Percentiles rank a stretch among this genome's conserved stretches.
These are phyloP conservation scores for Gari tellinella DNA, from an alignment of 2,888 invertebrate genomes.

Conservation along the genomic window DNA sequence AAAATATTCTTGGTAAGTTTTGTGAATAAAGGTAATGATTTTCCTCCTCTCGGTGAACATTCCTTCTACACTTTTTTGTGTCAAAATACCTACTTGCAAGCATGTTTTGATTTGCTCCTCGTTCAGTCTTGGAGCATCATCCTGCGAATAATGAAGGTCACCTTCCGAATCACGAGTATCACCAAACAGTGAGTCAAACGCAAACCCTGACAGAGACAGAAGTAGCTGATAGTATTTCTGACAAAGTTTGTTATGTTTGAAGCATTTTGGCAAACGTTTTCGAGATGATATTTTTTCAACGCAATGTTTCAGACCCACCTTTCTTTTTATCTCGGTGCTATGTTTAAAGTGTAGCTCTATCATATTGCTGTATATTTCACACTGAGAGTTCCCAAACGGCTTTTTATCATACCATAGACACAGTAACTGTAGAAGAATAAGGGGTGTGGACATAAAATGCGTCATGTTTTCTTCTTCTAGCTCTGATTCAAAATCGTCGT, in stretches of 20 bases:
- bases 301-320: not conserved
- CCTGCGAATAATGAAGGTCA: too few species aligned
- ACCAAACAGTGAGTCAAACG: too few species aligned
- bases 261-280: not conserved
- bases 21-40: constrained; percentile 5
- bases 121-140: too few species aligned
- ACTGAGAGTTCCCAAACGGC: constrained; percentile 8
- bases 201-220: not conserved
- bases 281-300: too few species aligned
- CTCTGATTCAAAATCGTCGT: too few species aligned
- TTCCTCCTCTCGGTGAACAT: not conserved
- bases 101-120: not conserved
- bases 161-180: too few species aligned
- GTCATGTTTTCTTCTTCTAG: not conserved
- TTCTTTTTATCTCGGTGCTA: too few species aligned
- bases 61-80: not conserved
- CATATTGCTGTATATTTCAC: constrained; percentile 21
- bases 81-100: constrained; percentile 5
- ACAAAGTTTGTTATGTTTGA: not conserved
- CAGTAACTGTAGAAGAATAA: constrained; percentile 16
- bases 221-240: not conserved
- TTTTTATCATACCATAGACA: constrained; percentile 14
- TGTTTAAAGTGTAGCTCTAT: constrained; percentile 16
- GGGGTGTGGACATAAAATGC: constrained; percentile 4
- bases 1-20: constrained; percentile 21